Evolutionary conservation across 2,797 vertebrate genomes (phyloP), one percentile per base, ranked within the genome.

Genomic region (Xerus rutilus): DNA sequence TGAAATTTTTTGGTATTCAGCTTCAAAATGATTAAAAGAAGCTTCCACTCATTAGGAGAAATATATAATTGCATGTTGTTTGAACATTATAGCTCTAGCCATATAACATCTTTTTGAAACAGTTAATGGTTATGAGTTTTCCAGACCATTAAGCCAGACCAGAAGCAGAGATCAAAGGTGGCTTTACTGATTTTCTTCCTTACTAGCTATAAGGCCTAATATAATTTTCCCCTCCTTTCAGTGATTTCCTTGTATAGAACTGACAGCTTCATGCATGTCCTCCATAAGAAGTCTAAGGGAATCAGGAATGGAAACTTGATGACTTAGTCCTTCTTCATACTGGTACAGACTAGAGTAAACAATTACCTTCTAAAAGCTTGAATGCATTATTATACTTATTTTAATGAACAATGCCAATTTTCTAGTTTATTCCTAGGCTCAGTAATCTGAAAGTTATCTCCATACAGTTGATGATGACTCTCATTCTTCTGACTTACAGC

Each of bases 81-180:
- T 95, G 77, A 95, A 57, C 23, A 49, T 57, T 88, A 45, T 78
- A 91, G 67, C 78, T 92, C n/a, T 89, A 90, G 35, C 45, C 28
- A 47, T 79, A 49, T 94, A 49, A 83, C 1, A 23, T 83, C 14
- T 78, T 94, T 94, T 85, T 77, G 28, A 93, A 84, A 95, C 78
- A 96, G 96, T 97, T 95, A 93, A 91, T 89, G 91, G 87, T 69
- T 81, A 93, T 94, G 93, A 78, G 62, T 84, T 94, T 96, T 97
- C 59, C 13, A n/a, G 47, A 25, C 9, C 57, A 85, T 82, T 95
- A 88, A 96, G 28, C 45, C 64, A 67, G 87, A n/a, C 69, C 85
- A 70, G 30, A 13, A 96, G 49, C 83, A 87, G 94, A 94, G 85
- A 89, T 96, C 82, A 93, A 76, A 93, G 65, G 77, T 93, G 67